These are phyloP conservation scores for Crocidura indochinensis DNA, from an alignment of 2,797 vertebrate genomes.

Conservation along the genomic window DNA sequence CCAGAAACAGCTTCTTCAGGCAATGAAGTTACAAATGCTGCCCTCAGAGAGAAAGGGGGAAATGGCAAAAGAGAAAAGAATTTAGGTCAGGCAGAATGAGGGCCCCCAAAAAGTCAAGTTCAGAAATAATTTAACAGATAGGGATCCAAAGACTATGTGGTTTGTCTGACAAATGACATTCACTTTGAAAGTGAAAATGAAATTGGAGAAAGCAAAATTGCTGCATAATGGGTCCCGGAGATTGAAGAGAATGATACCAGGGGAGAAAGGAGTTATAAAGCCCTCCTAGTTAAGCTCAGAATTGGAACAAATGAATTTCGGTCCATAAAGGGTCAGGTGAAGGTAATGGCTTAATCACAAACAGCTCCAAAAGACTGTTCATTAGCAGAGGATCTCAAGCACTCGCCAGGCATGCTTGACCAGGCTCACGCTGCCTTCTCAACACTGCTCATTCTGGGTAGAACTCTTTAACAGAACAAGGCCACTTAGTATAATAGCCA, in stretches of 20 bases:
- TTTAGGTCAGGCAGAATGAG: constrained; percentile 84
- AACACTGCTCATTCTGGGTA: constrained; percentile 66
- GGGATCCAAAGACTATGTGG: constrained; percentile 75
- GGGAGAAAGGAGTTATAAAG: constrained; percentile 70
- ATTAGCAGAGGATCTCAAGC: constrained; percentile 70
- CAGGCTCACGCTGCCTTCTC: constrained; percentile 63
- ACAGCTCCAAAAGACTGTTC: constrained; percentile 73
- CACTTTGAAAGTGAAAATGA: constrained; percentile 83
- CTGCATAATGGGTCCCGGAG: constrained; percentile 80
- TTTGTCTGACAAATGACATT: constrained; percentile 80
- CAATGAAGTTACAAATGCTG: constrained; percentile 72
- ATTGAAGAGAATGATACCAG: constrained; percentile 79
- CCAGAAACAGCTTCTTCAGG: constrained; percentile 81
- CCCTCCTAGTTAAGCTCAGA: constrained; percentile 81
- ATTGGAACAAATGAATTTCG: constrained; percentile 79
- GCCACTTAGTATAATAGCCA: constrained; percentile 71
- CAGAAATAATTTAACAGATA: constrained; percentile 78
- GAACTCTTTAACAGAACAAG: constrained; percentile 71
- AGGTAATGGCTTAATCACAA: constrained; percentile 83
- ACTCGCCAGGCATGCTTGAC: constrained; percentile 58
- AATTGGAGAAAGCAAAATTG: constrained; percentile 85
- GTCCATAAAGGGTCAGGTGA: constrained; percentile 76
- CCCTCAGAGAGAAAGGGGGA: constrained; percentile 68
- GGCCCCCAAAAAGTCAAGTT: constrained; percentile 79
- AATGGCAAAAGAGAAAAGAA: constrained; percentile 81